Conservation (phyloP, 2,888 invertebrate species). For the Petrolisthes manimaculis region DNA sequence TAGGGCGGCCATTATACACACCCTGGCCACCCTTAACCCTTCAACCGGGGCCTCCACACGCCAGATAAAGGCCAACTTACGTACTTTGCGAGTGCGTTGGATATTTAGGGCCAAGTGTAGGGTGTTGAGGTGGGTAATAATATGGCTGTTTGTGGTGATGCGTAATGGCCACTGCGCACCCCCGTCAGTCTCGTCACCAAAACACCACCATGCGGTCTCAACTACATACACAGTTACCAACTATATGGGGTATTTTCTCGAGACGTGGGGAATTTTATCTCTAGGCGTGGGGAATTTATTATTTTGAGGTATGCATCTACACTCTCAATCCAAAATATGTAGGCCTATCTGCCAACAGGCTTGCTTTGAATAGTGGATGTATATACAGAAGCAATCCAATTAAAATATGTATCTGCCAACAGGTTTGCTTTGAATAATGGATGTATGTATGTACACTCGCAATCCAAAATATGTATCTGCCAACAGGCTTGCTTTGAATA, state of each 20-base stretch:
- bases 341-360: too few relatives aligned
- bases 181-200: conserved; percentile 16
- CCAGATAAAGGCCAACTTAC: conserved; percentile 20
- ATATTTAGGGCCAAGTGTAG: conserved; percentile 24
- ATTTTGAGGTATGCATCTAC: too few relatives aligned
- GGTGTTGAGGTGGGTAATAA: conserved; percentile 23
- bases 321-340: too few relatives aligned
- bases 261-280: too few relatives aligned
- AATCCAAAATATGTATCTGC: too few relatives aligned
- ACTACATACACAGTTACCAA: background rate
- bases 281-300: too few relatives aligned
- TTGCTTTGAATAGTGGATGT: too few relatives aligned
- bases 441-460: too few relatives aligned
- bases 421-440: too few relatives aligned
- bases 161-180: conserved; percentile 55
- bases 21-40: background rate
- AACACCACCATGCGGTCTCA: conserved; percentile 46
- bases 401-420: too few relatives aligned
- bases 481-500: too few relatives aligned
- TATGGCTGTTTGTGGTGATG: conserved; percentile 51
- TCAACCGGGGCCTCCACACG: conserved; percentile 3
- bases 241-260: background rate
- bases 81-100: conserved; percentile 37
- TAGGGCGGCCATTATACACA: background rate
- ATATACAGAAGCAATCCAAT: too few relatives aligned